Evolutionary conservation across 2,797 vertebrate species (phyloP).

Genomic region (Podarcis siculus): DNA sequence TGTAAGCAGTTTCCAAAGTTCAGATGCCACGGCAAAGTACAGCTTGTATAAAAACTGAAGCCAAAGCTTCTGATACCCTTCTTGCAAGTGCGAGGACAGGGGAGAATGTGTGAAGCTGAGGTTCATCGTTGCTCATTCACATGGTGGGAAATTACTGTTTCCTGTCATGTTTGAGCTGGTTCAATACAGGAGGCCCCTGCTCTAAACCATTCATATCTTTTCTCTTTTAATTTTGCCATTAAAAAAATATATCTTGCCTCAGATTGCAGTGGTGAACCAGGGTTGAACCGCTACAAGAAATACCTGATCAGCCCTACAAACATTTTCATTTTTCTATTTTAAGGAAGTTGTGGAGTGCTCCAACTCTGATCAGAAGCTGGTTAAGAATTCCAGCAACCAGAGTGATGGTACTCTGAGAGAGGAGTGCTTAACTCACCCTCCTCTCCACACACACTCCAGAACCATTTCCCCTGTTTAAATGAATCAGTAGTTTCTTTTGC

Average conservation of each 20-base stretch:
- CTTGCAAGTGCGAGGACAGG: not conserved
- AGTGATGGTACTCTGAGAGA: not conserved
- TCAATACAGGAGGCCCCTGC: not conserved
- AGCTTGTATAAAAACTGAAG: not conserved
- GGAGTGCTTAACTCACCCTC: not conserved
- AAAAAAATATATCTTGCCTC: not conserved
- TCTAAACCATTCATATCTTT: not conserved
- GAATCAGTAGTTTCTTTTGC: not conserved
- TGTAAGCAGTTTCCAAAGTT: not conserved
- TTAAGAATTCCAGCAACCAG: too few relatives aligned
- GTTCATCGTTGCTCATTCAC: not conserved
- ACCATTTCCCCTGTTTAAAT: not conserved
- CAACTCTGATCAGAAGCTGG: not conserved
- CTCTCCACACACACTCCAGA: not conserved
- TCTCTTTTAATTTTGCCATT: not conserved
- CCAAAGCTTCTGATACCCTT: not conserved
- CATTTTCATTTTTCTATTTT: not conserved
- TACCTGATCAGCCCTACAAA: not conserved
- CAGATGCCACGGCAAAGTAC: not conserved
- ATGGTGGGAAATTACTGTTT: not conserved
- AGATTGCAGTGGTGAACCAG: not conserved
- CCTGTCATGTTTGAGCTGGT: not conserved
- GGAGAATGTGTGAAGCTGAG: not conserved
- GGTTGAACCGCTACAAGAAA: not conserved
- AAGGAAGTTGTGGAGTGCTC: not conserved